Evolutionary conservation across 2,113 vertebrate species (phyloP).

Genomic region (Rhodinocichla rosea): DNA sequence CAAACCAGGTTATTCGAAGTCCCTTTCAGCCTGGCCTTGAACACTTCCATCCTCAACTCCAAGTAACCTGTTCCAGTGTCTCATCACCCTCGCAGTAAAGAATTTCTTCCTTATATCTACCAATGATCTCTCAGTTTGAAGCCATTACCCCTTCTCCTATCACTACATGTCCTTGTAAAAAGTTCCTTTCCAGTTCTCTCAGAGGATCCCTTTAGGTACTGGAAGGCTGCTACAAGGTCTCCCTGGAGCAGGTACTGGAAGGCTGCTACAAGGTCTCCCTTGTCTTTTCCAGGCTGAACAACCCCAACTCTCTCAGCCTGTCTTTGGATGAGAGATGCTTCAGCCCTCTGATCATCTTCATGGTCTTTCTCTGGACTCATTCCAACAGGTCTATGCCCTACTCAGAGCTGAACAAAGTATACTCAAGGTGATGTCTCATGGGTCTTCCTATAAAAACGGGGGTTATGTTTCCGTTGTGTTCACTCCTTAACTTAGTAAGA

Average conservation of each 20-base stretch:
- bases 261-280: neutral
- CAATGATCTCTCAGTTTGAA: neutral
- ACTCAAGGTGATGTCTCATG: neutral
- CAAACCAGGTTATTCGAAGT: neutral
- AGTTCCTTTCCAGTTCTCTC: neutral
- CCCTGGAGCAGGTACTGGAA: neutral
- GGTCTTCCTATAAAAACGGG: neutral
- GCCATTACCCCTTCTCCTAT: neutral
- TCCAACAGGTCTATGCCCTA: neutral
- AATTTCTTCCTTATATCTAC: neutral
- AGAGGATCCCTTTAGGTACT: neutral
- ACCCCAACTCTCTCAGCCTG: neutral
- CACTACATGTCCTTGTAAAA: neutral
- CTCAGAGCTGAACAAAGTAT: neutral
- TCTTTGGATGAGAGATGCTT: neutral
- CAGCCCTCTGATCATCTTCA: neutral
- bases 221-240: neutral
- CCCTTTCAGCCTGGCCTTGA: neutral
- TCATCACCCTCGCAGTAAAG: neutral
- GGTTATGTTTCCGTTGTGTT: neutral
- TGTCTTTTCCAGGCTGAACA: neutral
- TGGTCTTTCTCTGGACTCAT: neutral
- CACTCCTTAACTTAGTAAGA: neutral
- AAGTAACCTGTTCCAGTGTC: neutral
- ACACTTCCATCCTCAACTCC: neutral